phyloP scores from a whole-genome alignment of 2,113 vertebrate genomes.

The Craseonycteris thonglongyai region DNA sequence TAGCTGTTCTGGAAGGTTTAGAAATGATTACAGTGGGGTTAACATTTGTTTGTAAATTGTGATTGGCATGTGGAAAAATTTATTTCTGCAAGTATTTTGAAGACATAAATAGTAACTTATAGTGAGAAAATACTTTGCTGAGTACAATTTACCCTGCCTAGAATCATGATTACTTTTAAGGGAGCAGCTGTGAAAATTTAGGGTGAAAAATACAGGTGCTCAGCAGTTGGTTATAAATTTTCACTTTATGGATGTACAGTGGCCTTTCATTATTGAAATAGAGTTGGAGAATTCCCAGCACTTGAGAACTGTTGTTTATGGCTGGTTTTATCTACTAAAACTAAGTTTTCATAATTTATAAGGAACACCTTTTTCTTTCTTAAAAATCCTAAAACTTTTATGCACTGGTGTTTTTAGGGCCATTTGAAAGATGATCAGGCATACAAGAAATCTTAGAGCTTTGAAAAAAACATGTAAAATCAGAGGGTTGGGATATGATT shows the following conservation, averaged over 20 bases:
- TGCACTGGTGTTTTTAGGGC: neutral
- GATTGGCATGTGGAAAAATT: neutral
- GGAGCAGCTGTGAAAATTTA: neutral
- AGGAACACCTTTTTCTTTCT: neutral
- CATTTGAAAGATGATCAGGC: neutral
- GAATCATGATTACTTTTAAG: constrained; percentile 14
- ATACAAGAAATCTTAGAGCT: neutral
- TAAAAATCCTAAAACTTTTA: neutral
- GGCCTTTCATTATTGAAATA: neutral
- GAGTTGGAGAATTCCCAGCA: neutral
- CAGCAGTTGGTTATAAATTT: neutral
- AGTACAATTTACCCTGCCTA: neutral
- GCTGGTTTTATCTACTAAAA: neutral
- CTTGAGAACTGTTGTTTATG: neutral
- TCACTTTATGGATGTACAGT: neutral
- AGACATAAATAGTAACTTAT: neutral
- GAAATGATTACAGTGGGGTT: neutral
- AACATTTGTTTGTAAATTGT: constrained; percentile 14
- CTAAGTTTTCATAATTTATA: neutral
- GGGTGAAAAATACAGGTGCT: neutral
- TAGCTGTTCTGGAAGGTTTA: neutral
- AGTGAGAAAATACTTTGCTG: neutral
- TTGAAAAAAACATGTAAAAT: constrained; percentile 13
- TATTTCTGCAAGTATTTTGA: constrained; percentile 23
- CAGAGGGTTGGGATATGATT: neutral